A percentile compares a stretch with the other conserved stretches of the same genome.
phyloP scores from a whole-genome alignment of 92 coral and sea anemone genomes.

The Epizoanthus rinbou region DNA sequence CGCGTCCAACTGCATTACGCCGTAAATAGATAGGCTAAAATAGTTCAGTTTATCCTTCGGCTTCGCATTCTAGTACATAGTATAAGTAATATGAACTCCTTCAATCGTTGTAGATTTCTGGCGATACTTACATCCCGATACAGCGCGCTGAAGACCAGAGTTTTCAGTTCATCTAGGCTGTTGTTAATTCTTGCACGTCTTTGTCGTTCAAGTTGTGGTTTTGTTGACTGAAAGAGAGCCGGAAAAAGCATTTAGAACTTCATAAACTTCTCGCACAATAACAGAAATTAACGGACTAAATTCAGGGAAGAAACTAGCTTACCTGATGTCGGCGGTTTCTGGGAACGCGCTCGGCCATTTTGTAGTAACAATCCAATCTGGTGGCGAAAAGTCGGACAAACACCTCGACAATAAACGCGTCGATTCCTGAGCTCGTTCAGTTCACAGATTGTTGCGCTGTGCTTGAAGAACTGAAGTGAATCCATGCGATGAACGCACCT shows the following conservation, averaged over 20 bases:
- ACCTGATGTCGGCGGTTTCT: constrained; percentile 43
- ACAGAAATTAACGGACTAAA: neutral
- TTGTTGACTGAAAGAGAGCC: constrained; percentile 64
- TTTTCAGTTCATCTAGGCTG: constrained; percentile 81
- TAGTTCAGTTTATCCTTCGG: no score
- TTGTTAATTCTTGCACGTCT: constrained; percentile 89
- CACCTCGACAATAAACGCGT: neutral
- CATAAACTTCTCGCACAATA: neutral
- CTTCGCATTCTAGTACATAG: neutral
- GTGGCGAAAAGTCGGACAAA: neutral
- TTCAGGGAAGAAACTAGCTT: neutral
- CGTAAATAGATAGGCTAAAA: no score
- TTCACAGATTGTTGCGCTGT: neutral
- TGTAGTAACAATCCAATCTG: neutral
- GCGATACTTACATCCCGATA: constrained; percentile 77
- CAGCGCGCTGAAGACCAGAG: constrained; percentile 77
- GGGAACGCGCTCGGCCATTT: constrained; percentile 30
- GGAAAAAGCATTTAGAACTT: neutral
- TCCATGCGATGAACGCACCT: constrained; percentile 22
- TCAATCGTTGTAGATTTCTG: neutral
- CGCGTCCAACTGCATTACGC: neutral
- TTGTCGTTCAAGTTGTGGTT: constrained; percentile 84
- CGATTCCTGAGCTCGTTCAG: constrained; percentile 5
- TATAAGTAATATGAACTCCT: neutral
- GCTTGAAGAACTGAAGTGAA: constrained; percentile 32